phyloP scores from a whole-genome alignment of 2,888 invertebrate genomes.

The Epicampocera succincta region DNA sequence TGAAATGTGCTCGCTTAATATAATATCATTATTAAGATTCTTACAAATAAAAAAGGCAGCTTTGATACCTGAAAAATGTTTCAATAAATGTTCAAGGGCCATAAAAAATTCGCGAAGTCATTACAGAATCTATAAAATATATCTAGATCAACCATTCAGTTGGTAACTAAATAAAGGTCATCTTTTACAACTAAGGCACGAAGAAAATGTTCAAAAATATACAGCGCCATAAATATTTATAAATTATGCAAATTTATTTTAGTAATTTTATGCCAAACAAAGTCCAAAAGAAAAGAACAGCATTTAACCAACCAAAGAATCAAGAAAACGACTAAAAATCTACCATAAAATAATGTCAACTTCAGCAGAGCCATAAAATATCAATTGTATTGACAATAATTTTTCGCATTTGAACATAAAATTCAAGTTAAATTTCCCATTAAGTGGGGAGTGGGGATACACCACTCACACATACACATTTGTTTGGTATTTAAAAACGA shows the following conservation, averaged over 20 bases:
- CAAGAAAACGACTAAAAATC: slow-evolving; percentile 41
- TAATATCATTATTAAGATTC: too few relatives aligned
- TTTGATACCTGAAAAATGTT: not conserved
- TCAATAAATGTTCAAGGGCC: not conserved
- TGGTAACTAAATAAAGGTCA: slow-evolving; percentile 28
- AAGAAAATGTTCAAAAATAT: slow-evolving; percentile 42
- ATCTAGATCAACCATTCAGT: slow-evolving; percentile 31
- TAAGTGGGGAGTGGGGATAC: slow-evolving; percentile 49
- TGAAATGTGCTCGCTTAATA: too few relatives aligned
- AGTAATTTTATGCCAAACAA: slow-evolving; percentile 37
- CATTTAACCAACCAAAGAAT: slow-evolving; percentile 28
- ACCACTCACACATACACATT: slow-evolving; percentile 31
- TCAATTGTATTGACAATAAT: slow-evolving; percentile 79
- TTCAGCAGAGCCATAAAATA: slow-evolving; percentile 76
- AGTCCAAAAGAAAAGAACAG: not conserved
- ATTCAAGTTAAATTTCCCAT: slow-evolving; percentile 71
- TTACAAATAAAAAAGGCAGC: not conserved
- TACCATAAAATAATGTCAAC: slow-evolving; percentile 75
- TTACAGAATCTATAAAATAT: slow-evolving; percentile 12
- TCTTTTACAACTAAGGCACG: slow-evolving; percentile 29
- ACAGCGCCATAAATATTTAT: slow-evolving; percentile 53
- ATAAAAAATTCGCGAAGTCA: slow-evolving; percentile 13
- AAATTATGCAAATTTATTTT: slow-evolving; percentile 65
- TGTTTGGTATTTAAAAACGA: slow-evolving; percentile 29
- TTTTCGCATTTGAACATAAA: slow-evolving; percentile 76